Evolutionary conservation across 1,140 invertebrate genomes (phyloP).

Genomic region (Prorops nasuta): DNA sequence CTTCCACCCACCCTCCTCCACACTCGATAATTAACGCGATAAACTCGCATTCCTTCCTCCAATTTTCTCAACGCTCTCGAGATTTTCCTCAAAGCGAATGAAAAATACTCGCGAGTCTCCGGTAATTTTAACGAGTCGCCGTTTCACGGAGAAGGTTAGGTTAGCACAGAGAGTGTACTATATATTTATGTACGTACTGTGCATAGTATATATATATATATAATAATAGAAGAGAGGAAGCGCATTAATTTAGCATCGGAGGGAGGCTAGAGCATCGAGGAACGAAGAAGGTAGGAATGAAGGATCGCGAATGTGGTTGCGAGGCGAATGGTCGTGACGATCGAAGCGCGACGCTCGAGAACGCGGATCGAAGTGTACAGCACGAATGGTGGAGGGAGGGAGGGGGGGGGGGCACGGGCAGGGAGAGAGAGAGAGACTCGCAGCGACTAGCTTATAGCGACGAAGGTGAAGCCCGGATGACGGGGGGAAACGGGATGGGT

Average conservation of each 20-base stretch:
- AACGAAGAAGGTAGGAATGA: too few species aligned
- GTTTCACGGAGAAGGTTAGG: not conserved
- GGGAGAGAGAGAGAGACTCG: too few species aligned
- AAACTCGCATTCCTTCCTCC: not conserved
- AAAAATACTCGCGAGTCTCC: not conserved
- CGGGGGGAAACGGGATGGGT: too few species aligned
- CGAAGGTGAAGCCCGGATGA: too few species aligned
- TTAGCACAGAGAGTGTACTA: too few species aligned
- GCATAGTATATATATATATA: too few species aligned
- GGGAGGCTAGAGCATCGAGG: not conserved
- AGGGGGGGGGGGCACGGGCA: too few species aligned
- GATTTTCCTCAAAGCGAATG: not conserved
- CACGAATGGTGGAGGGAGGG: not conserved
- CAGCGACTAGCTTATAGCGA: too few species aligned
- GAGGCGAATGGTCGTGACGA: slow-evolving; percentile 11
- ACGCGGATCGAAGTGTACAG: slow-evolving; percentile 26
- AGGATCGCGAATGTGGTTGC: not conserved
- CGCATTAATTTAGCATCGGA: not conserved
- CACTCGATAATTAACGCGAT: slow-evolving; percentile 18
- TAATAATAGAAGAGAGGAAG: too few species aligned
- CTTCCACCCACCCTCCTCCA: slow-evolving; percentile 7
- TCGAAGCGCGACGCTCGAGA: slow-evolving; percentile 35
- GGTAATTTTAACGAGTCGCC: not conserved
- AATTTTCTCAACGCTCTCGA: not conserved
- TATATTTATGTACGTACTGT: too few species aligned